Percentiles rank a stretch among this genome's conserved stretches.
phyloP scores from a whole-genome alignment of 2,113 vertebrate species.

The Atrichornis clamosus region DNA sequence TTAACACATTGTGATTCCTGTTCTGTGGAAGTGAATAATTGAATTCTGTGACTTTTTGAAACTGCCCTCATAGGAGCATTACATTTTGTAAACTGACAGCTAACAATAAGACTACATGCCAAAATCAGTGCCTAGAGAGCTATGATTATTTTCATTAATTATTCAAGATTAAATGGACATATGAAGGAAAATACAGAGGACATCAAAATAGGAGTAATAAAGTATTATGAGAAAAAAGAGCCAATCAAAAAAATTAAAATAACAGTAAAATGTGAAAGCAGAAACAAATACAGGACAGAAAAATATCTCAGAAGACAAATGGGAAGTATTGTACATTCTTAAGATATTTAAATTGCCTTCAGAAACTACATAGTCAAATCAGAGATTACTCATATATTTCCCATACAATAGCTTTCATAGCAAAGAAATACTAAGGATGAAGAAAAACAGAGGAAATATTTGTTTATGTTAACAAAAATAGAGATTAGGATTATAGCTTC shows the following conservation, averaged over 20 bases:
- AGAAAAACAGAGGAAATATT: neutral
- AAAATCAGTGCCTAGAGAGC: slow-evolving; percentile 7
- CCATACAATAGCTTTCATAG: neutral
- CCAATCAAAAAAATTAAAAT: neutral
- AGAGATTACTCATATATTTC: neutral
- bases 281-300: neutral
- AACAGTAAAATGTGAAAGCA: neutral
- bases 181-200: neutral
- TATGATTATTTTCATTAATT: slow-evolving; percentile 18
- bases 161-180: slow-evolving; percentile 14
- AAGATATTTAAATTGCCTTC: neutral
- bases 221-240: neutral
- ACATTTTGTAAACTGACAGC: neutral
- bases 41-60: slow-evolving; percentile 28
- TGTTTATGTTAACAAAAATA: neutral
- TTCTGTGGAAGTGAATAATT: slow-evolving; percentile 20
- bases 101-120: neutral
- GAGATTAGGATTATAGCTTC: neutral
- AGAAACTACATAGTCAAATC: neutral
- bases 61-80: neutral
- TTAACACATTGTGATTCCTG: slow-evolving; percentile 15
- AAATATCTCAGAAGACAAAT: neutral
- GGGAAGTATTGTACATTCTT: neutral
- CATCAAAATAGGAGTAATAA: neutral
- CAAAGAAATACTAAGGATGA: neutral